A percentile compares a stretch with the other conserved stretches of the same genome.
These are phyloP conservation scores for Forbesichthys agassizii DNA, from an alignment of 2,113 vertebrate species.

Conservation along the genomic window DNA sequence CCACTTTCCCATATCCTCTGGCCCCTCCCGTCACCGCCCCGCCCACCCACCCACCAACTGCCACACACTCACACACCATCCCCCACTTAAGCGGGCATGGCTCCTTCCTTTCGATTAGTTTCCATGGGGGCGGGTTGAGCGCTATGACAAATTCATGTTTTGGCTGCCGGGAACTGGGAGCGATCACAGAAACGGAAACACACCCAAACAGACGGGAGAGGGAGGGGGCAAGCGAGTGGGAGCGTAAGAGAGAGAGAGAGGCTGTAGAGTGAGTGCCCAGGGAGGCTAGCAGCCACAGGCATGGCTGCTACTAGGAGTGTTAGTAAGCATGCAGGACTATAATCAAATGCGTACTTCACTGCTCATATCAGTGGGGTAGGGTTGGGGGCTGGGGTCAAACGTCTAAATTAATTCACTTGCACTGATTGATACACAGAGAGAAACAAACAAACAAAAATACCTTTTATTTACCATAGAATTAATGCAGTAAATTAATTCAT, in stretches of 20 bases:
- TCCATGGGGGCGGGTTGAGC: slow-evolving; percentile 44
- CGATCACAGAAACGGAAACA: slow-evolving; percentile 80
- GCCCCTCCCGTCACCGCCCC: slow-evolving; percentile 24
- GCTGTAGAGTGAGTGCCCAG: slow-evolving; percentile 38
- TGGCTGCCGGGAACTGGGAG: slow-evolving; percentile 79
- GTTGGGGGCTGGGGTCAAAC: too few relatives aligned
- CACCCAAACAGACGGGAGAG: slow-evolving; percentile 78
- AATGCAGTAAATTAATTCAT: too few relatives aligned
- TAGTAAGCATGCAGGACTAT: slow-evolving; percentile 4
- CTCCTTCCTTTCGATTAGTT: slow-evolving; percentile 72
- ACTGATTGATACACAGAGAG: too few relatives aligned
- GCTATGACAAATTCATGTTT: slow-evolving; percentile 85
- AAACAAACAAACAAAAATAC: too few relatives aligned
- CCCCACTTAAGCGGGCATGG: slow-evolving; percentile 71
- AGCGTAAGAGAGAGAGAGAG: slow-evolving; percentile 31
- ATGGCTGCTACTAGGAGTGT: slow-evolving; percentile 41
- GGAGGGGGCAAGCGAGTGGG: slow-evolving; percentile 38
- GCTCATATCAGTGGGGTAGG: too few relatives aligned
- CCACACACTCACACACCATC: slow-evolving; percentile 55
- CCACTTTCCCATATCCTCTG: slow-evolving; percentile 1
- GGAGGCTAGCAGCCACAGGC: slow-evolving; percentile 48
- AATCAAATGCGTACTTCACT: too few relatives aligned
- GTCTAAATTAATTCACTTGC: too few relatives aligned
- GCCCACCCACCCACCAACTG: slow-evolving; percentile 31
- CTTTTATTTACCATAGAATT: too few relatives aligned